Base-by-base conservation (phyloP, 2,888 invertebrate genomes). In the Xestia rhomboidea region DNA sequence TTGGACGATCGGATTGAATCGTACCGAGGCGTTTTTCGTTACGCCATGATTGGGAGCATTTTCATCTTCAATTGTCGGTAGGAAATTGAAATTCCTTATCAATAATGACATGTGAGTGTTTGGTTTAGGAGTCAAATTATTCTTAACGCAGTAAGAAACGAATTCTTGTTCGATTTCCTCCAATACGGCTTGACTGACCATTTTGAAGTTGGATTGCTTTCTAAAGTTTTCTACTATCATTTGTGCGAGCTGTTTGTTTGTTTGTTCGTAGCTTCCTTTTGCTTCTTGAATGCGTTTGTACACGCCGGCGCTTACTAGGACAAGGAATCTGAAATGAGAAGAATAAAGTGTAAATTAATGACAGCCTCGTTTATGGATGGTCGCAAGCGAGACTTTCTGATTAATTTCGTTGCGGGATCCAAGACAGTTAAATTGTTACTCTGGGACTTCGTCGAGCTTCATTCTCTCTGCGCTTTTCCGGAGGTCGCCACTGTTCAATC, bases 51-150 rank as follows among this genome's bases (percentile, higher is more conserved):
- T 97, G 0, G 87, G 88, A 0, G 89, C 83, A 21, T 85, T 88
- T 66, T 89, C 86, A 0, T 82, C 84, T n/a, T 91, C 89, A 1
- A 91, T 97, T 0, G 98, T 98, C 34, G 98, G 94, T 0, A 98
- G 97, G 90, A 98, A 98, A 91, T 98, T 98, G 89, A 99, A 99
- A 93, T 99, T 99, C 64, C 99, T 97, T 73, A 99, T 98, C 0
- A 99, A 93, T 34, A 99, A 95, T 0, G 99, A 98, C 91, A 99
- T 98, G 89, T 99, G 99, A 27, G 98, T 98, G 54, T 98, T 97
- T 63, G 98, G 97, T 88, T 97, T 97, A 0, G 96, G 97, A 0
- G 95, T 96, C 63, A 96, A 90, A 68, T 95, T 97, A 73, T 95
- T 96, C 87, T 93, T 96, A 94, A 98, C 97, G 91, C 97, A 98